phyloP scores from a whole-genome alignment of 1,140 invertebrate species.

The Meloidogyne floridensis region DNA sequence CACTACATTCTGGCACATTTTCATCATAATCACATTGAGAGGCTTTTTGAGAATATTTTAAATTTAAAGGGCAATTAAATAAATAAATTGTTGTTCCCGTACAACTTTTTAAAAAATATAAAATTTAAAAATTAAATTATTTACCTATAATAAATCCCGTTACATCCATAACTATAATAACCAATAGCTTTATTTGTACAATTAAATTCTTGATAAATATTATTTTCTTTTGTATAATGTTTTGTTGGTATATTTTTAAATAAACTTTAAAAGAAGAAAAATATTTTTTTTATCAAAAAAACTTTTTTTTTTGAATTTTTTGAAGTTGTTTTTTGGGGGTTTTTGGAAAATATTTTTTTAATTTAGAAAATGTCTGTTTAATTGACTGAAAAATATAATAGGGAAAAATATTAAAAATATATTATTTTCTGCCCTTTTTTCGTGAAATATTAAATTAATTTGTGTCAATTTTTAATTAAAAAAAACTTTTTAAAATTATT shows the following conservation, averaged over 20 bases:
- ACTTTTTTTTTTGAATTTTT: no score
- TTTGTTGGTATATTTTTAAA: neutral
- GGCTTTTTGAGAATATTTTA: conserved; percentile 17
- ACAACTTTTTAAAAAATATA: neutral
- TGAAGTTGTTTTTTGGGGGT: no score
- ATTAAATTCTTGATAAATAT: conserved; percentile 7
- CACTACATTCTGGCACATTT: conserved; percentile 32
- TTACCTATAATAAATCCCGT: conserved; percentile 12
- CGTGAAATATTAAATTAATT: no score
- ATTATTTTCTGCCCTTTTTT: no score
- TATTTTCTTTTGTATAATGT: neutral
- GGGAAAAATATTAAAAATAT: no score
- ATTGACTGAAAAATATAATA: no score
- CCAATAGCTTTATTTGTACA: conserved; percentile 27
- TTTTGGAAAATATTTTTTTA: no score
- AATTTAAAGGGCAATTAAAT: conserved; percentile 14
- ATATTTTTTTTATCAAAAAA: no score
- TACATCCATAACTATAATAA: conserved; percentile 23
- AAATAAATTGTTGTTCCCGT: conserved; percentile 3
- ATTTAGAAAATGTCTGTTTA: no score
- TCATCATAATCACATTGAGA: conserved; percentile 23
- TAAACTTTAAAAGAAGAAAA: neutral
- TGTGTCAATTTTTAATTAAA: no score
- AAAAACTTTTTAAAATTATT: neutral
- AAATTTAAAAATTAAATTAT: neutral